These are phyloP conservation scores for Euclidia mi DNA, from an alignment of 2,888 invertebrate species.

Conservation along the genomic window DNA sequence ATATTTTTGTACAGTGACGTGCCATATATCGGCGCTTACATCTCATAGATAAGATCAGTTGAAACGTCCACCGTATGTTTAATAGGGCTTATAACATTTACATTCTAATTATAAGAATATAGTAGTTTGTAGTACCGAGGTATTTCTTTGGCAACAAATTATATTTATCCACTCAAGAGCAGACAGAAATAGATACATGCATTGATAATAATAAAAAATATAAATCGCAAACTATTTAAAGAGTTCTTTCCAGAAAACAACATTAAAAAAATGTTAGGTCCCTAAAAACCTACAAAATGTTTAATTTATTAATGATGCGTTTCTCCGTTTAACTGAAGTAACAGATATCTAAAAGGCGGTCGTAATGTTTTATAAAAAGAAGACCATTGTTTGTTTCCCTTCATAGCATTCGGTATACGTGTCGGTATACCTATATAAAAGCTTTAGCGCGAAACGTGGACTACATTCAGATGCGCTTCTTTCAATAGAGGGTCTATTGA, in stretches of 20 bases:
- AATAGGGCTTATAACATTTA: neutral
- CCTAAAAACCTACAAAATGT: too few species aligned
- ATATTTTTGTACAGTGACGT: neutral
- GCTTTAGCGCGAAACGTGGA: conserved; percentile 26
- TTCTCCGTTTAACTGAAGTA: too few species aligned
- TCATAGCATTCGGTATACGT: neutral
- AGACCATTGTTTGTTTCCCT: too few species aligned
- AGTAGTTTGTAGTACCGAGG: neutral
- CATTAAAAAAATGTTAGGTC: too few species aligned
- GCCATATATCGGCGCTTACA: neutral
- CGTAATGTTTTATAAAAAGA: too few species aligned
- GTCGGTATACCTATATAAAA: conserved; percentile 9
- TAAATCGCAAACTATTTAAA: too few species aligned
- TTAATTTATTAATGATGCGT: too few species aligned
- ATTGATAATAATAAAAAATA: too few species aligned
- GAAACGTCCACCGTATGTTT: conserved; percentile 2
- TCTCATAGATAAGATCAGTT: conserved; percentile 26
- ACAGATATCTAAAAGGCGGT: too few species aligned
- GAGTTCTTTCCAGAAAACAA: too few species aligned
- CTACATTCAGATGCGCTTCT: conserved; percentile 32
- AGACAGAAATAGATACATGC: too few species aligned
- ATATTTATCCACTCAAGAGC: too few species aligned
- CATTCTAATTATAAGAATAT: conserved; percentile 3
- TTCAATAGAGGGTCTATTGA: conserved; percentile 46
- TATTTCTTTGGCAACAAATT: neutral